Conservation (phyloP, 2,113 vertebrate species). For the Ginglymostoma cirratum region DNA sequence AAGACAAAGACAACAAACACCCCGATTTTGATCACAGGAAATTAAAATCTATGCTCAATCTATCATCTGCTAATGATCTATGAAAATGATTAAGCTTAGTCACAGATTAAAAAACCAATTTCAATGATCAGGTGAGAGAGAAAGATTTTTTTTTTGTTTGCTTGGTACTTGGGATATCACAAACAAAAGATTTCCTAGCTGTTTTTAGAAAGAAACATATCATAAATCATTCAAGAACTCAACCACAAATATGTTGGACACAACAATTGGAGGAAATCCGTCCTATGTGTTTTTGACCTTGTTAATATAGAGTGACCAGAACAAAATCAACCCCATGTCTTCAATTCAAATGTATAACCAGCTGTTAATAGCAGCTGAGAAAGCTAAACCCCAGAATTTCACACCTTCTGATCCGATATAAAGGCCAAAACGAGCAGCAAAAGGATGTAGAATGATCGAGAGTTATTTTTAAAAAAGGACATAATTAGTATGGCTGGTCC, state of each 20-base stretch:
- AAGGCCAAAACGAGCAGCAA: not conserved
- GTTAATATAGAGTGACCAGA: not conserved
- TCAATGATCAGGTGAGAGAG: not conserved
- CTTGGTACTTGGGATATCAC: not conserved
- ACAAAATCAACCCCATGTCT: not conserved
- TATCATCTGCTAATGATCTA: not conserved
- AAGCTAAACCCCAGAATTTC: not conserved
- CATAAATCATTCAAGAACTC: not conserved
- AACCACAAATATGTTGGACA: not conserved
- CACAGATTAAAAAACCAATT: not conserved
- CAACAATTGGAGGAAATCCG: not conserved
- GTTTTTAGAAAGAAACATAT: not conserved
- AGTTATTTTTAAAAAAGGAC: not conserved
- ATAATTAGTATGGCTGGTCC: constrained; percentile 26
- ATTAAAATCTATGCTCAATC: not conserved
- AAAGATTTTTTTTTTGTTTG: not conserved
- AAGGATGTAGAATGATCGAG: constrained; percentile 3
- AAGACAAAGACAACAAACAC: not conserved
- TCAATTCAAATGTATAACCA: not conserved
- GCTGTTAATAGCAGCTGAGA: not conserved
- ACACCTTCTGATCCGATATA: not conserved
- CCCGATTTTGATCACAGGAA: not conserved
- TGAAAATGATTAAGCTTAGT: not conserved
- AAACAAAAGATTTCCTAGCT: not conserved
- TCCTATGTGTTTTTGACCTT: not conserved